These are phyloP conservation scores for Lutjanus campechanus DNA, from an alignment of 2,797 vertebrate species.

Conservation along the genomic window DNA sequence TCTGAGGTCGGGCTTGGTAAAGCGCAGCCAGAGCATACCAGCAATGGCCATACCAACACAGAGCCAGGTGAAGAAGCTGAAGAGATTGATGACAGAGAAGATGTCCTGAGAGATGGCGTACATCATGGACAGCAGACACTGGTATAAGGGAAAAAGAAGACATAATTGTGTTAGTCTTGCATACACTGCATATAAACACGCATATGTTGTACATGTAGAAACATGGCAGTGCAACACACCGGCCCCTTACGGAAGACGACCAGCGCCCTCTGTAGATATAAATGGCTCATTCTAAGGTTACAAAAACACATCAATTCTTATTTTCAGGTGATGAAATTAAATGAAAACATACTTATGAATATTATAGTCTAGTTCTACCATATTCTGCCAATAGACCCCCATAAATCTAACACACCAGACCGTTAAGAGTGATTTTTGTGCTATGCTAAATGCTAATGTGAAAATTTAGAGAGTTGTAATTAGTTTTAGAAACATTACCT, in stretches of 20 bases:
- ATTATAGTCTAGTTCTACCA: too few species aligned
- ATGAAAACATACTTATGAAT: too few species aligned
- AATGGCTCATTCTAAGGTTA: too few species aligned
- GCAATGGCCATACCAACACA: conserved; percentile 86
- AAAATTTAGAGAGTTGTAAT: background rate
- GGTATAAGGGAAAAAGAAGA: background rate
- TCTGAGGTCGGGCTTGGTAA: conserved; percentile 78
- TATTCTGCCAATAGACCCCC: too few species aligned
- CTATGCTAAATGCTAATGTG: background rate
- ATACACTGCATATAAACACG: background rate
- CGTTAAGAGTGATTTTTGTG: background rate
- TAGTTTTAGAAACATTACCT: background rate
- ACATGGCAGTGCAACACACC: too few species aligned
- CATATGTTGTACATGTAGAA: background rate
- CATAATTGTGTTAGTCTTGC: conserved; percentile 1
- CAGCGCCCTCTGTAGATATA: too few species aligned
- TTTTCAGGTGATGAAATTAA: too few species aligned
- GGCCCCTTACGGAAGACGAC: too few species aligned
- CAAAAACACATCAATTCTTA: too few species aligned
- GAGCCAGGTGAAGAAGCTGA: conserved; percentile 88
- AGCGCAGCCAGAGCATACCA: conserved; percentile 84
- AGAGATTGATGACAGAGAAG: conserved; percentile 88
- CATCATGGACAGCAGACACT: conserved; percentile 86
- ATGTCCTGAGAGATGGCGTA: conserved; percentile 86
- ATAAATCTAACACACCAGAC: too few species aligned